Evolutionary conservation across 1,140 invertebrate species (phyloP).

Genomic region (Metaphire vulgaris): DNA sequence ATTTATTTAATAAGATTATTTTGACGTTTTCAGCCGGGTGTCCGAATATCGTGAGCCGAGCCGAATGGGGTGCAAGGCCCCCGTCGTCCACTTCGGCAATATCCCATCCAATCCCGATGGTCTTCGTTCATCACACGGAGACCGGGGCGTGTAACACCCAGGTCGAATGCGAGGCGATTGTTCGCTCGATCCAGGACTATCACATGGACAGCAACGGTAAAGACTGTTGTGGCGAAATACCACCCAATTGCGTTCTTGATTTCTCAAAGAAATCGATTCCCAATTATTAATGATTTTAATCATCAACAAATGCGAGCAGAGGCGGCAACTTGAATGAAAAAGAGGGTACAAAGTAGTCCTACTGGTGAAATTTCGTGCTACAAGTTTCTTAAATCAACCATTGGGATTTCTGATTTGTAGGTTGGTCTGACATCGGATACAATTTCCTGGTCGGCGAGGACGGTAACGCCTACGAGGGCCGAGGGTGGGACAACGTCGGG

Average conservation of each 20-base stretch:
- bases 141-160: conserved; percentile 30
- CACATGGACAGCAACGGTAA: conserved; percentile 34
- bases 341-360: no score
- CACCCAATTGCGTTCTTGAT: no score
- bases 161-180: conserved; percentile 24
- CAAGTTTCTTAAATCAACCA: no score
- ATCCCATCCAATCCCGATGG: conserved; percentile 59
- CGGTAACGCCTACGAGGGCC: conserved; percentile 38
- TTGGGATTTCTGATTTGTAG: no score
- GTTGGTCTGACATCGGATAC: conserved; percentile 38
- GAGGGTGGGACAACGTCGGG: conserved; percentile 33
- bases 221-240: no score
- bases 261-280: no score
- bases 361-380: no score
- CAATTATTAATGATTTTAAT: no score
- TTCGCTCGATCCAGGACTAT: conserved; percentile 34
- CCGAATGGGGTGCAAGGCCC: conserved; percentile 28
- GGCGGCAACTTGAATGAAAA: no score
- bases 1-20: no score
- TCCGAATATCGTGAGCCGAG: conserved; percentile 10
- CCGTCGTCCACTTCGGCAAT: conserved; percentile 24
- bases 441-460: conserved; percentile 39
- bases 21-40: not conserved
- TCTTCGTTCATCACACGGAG: conserved; percentile 56
- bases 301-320: no score